These are phyloP conservation scores for Andrena haemorrhoa DNA, from an alignment of 2,888 invertebrate species.

Conservation along the genomic window DNA sequence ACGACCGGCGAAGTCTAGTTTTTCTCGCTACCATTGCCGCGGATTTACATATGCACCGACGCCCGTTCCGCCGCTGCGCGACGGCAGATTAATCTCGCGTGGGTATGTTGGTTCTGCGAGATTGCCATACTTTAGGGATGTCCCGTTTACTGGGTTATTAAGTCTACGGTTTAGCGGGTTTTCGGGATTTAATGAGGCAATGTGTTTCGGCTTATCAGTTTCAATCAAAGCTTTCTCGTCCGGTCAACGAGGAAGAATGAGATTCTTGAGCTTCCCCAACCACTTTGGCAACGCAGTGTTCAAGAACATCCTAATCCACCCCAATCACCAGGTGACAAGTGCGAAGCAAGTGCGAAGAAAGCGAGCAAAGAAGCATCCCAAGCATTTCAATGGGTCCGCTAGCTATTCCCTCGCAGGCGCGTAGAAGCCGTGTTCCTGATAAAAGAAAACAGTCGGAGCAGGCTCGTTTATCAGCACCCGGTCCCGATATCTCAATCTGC, in stretches of 20 bases:
- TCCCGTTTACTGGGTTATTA: too few relatives aligned
- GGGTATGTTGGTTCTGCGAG: neutral
- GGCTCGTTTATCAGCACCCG: slow-evolving; percentile 38
- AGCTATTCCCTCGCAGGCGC: neutral
- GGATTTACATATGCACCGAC: slow-evolving; percentile 58
- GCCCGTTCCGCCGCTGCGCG: slow-evolving; percentile 36
- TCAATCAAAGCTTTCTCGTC: too few relatives aligned
- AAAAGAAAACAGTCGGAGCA: slow-evolving; percentile 20
- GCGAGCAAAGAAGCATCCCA: slow-evolving; percentile 9
- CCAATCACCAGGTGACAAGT: neutral
- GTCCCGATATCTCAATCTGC: slow-evolving; percentile 68
- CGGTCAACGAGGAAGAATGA: neutral
- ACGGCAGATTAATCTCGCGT: slow-evolving; percentile 23
- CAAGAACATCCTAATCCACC: neutral
- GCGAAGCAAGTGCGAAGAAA: neutral
- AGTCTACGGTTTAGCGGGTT: too few relatives aligned
- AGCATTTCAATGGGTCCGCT: slow-evolving; percentile 15
- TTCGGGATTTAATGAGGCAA: neutral
- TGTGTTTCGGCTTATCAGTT: neutral
- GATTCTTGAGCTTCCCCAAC: neutral
- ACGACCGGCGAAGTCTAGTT: slow-evolving; percentile 57
- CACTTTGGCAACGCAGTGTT: neutral
- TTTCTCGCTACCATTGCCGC: slow-evolving; percentile 38
- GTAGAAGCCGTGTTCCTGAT: slow-evolving; percentile 22
- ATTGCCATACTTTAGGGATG: neutral